A percentile compares a stretch with the other conserved stretches of the same genome.
Conservation (phyloP, 53 echinoderm and acorn worm genomes). For the Echinarachnius parma region DNA sequence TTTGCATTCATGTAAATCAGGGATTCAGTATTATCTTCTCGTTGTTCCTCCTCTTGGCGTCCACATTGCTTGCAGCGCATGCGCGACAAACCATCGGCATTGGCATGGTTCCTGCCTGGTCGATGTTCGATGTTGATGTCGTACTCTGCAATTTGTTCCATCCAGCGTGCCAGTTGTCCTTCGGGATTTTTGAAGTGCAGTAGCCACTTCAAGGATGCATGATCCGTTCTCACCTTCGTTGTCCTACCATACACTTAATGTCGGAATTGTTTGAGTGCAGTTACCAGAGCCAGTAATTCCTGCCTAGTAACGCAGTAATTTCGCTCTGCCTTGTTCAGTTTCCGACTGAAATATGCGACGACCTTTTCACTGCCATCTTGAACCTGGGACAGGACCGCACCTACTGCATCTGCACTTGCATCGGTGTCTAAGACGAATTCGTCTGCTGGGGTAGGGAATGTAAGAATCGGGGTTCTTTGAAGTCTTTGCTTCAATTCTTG, state of each 20-base stretch:
- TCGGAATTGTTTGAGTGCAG: constrained; percentile 7
- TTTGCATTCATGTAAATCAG: not conserved
- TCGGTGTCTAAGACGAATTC: constrained; percentile 36
- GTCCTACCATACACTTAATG: constrained; percentile 6
- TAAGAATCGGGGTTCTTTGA: constrained; percentile 13
- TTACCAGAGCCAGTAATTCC: constrained; percentile 11
- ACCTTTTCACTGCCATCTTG: constrained; percentile 20
- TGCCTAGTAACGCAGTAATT: constrained; percentile 17
- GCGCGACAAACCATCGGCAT: constrained; percentile 26
- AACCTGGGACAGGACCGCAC: constrained; percentile 44
- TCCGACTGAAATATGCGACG: not conserved
- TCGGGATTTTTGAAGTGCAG: constrained; percentile 29
- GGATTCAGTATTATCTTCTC: not conserved
- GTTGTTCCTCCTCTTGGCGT: not conserved
- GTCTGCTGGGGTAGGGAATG: constrained; percentile 7
- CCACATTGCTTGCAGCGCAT: constrained; percentile 27
- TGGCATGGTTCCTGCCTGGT: constrained; percentile 22
- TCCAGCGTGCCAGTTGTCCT: constrained; percentile 35
- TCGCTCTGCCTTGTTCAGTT: not conserved
- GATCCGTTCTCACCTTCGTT: constrained; percentile 14
- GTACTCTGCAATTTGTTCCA: constrained; percentile 12
- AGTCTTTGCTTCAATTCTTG: constrained; percentile 19
- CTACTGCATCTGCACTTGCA: constrained; percentile 31
- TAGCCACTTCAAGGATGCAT: constrained; percentile 36
- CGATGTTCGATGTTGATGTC: constrained; percentile 21